phyloP scores from a whole-genome alignment of 2,113 vertebrate species.

The Lamprologus tigripictilis region DNA sequence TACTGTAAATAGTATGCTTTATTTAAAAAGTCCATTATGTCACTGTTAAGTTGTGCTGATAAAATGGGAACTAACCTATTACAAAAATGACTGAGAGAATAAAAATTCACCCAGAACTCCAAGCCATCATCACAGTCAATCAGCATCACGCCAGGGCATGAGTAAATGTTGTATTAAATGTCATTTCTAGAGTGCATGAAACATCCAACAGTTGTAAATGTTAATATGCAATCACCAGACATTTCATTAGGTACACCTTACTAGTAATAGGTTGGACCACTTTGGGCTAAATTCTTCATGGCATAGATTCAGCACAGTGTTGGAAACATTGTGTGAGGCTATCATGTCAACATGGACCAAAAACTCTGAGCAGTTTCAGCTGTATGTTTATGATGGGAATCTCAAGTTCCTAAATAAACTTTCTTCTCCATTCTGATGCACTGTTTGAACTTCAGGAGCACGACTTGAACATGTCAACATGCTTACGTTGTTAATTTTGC shows the following conservation, averaged over 20 bases:
- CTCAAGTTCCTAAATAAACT: not conserved
- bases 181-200: not conserved
- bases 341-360: not conserved
- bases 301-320: not conserved
- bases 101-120: not conserved
- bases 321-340: not conserved
- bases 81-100: not conserved
- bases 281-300: not conserved
- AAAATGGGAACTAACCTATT: not conserved
- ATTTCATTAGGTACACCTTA: not conserved
- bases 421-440: not conserved
- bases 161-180: not conserved
- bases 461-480: accelerated
- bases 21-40: not conserved
- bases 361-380: not conserved
- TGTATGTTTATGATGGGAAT: not conserved
- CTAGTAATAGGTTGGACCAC: not conserved
- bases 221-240: not conserved
- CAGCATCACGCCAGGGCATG: not conserved
- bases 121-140: not conserved
- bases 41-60: not conserved
- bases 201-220: not conserved
- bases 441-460: not conserved
- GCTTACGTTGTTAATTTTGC: not conserved
- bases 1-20: not conserved